Percentiles rank a stretch among this genome's conserved stretches.
phyloP scores from a whole-genome alignment of 2,113 vertebrate species.

The Camelus bactrianus region DNA sequence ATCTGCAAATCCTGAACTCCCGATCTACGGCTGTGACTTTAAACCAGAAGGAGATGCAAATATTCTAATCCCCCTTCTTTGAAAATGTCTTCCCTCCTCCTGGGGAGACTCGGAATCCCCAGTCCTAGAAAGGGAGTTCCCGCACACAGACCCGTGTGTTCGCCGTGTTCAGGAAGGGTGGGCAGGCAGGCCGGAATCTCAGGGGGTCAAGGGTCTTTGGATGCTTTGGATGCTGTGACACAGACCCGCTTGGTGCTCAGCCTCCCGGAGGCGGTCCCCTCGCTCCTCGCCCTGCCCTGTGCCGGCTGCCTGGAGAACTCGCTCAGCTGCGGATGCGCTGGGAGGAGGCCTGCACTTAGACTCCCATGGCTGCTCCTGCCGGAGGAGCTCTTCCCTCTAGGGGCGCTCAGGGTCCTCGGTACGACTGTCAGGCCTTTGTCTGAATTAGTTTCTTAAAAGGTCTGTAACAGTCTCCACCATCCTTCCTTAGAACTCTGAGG shows the following conservation, averaged over 20 bases:
- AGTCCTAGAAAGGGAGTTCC: background rate
- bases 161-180: background rate
- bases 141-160: background rate
- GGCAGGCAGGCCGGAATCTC: background rate
- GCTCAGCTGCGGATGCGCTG: background rate
- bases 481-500: conserved; percentile 92
- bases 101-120: background rate
- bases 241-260: too few species aligned
- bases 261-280: background rate
- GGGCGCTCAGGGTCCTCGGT: background rate
- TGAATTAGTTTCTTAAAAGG: background rate
- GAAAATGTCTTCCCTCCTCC: background rate
- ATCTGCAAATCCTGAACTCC: too few species aligned
- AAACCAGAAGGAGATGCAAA: background rate
- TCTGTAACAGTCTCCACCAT: background rate
- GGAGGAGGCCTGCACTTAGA: background rate
- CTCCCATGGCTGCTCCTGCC: background rate
- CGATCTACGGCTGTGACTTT: background rate
- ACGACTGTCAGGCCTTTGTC: background rate
- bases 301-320: background rate
- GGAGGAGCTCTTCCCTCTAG: background rate
- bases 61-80: background rate
- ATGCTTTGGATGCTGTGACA: background rate
- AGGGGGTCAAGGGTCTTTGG: background rate
- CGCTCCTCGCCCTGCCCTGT: background rate